A percentile compares a stretch with the other conserved stretches of the same genome.
Conservation (phyloP, 2,888 invertebrate species). For the Mechanitis messenoides region DNA sequence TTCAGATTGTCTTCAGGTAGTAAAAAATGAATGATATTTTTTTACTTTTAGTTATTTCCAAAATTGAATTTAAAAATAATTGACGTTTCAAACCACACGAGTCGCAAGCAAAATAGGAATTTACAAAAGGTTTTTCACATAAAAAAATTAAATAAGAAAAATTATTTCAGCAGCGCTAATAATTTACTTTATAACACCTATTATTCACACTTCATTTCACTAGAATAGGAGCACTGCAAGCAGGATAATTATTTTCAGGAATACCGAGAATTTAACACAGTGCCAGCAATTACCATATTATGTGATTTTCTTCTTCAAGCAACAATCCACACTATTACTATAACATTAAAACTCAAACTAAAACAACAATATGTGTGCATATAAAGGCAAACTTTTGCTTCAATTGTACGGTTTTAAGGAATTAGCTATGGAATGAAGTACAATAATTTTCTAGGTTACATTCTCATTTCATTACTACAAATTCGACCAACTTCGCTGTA, state of each 20-base stretch:
- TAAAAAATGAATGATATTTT: too few species aligned
- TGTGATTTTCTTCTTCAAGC: slow-evolving; percentile 22
- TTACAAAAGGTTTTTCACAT: neutral
- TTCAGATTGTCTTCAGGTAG: too few species aligned
- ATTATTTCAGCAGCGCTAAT: slow-evolving; percentile 9
- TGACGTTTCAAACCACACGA: too few species aligned
- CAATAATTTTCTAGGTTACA: neutral
- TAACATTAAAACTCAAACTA: slow-evolving; percentile 17
- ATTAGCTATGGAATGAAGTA: slow-evolving; percentile 1
- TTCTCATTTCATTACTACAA: slow-evolving; percentile 1
- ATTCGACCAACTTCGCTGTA: too few species aligned
- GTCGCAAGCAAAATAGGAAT: too few species aligned
- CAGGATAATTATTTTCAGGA: slow-evolving; percentile 28
- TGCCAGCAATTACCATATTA: slow-evolving; percentile 25
- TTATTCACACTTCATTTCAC: slow-evolving; percentile 19
- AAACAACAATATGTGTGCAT: slow-evolving; percentile 3
- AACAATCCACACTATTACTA: slow-evolving; percentile 17
- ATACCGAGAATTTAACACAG: slow-evolving; percentile 25
- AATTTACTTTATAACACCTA: slow-evolving; percentile 17
- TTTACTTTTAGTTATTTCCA: too few species aligned
- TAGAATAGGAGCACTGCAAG: slow-evolving; percentile 16
- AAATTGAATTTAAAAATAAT: too few species aligned
- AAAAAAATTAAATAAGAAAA: neutral
- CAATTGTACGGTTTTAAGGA: neutral
- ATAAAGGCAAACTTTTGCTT: neutral